Evolutionary conservation across 2,888 invertebrate species (phyloP).

Genomic region (Campoletis raptor): DNA sequence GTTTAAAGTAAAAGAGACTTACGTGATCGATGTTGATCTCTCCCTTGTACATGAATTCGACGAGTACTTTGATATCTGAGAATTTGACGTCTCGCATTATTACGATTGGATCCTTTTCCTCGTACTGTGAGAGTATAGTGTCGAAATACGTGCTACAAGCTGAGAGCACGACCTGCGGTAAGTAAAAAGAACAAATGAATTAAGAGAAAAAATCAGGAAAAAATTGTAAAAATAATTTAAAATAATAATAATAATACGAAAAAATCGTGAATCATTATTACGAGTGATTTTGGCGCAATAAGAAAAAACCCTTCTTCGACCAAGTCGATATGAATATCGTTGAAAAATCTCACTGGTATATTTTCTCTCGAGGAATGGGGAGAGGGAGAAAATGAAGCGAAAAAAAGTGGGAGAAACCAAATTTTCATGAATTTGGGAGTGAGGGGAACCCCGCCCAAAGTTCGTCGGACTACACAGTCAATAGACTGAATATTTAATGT

Average conservation of each 20-base stretch:
- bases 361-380: not conserved
- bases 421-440: conserved; percentile 49
- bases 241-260: not conserved
- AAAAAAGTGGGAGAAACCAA: conserved; percentile 30
- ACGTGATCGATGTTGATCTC: conserved; percentile 98
- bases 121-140: conserved; percentile 92
- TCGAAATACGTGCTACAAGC: conserved; percentile 97
- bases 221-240: not conserved
- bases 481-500: conserved; percentile 84
- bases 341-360: not conserved
- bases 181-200: conserved; percentile 59
- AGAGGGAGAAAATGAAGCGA: not conserved
- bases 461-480: conserved; percentile 80
- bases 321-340: not conserved
- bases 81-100: conserved; percentile 96
- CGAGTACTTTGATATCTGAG: conserved; percentile 94
- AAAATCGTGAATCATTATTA: too few relatives aligned
- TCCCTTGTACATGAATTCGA: conserved; percentile 98
- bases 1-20: conserved; percentile 84
- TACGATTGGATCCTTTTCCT: conserved; percentile 92
- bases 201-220: not conserved
- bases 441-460: conserved; percentile 77
- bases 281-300: not conserved
- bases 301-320: not conserved
- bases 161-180: conserved; percentile 92